phyloP scores from a whole-genome alignment of 2,113 vertebrate species.

The Saccopteryx leptura region DNA sequence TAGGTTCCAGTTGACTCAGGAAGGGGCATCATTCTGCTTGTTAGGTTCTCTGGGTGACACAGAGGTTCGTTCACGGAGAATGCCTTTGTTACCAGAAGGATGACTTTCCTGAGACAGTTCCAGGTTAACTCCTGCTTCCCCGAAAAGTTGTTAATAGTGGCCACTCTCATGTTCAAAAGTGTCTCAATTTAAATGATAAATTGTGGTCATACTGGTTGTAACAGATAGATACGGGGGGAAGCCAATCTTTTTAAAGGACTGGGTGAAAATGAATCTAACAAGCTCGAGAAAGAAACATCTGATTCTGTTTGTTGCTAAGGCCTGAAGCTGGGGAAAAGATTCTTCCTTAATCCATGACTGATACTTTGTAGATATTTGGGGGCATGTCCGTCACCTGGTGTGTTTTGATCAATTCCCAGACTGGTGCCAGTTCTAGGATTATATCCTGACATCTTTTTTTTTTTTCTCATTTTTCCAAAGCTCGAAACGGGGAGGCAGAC shows the following conservation, averaged over 20 bases:
- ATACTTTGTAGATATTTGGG: neutral
- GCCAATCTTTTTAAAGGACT: neutral
- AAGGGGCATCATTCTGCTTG: conserved; percentile 34
- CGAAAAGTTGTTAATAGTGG: conserved; percentile 3
- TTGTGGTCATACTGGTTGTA: neutral
- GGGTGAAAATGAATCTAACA: neutral
- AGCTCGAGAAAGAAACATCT: neutral
- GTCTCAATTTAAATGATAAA: neutral
- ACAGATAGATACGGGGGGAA: neutral
- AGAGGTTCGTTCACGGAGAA: neutral
- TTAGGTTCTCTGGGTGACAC: conserved; percentile 11
- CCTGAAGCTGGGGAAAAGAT: neutral
- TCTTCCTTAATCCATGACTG: neutral
- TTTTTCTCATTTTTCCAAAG: no score
- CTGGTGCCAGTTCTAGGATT: neutral
- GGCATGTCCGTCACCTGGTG: neutral
- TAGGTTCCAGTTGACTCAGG: conserved; percentile 69
- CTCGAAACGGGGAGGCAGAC: no score
- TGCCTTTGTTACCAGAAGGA: neutral
- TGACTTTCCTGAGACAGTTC: neutral
- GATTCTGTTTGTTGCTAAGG: conserved; percentile 11
- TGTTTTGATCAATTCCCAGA: neutral
- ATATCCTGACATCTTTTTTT: neutral
- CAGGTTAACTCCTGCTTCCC: neutral
- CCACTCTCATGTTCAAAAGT: conserved; percentile 23